Conservation (phyloP, 2,113 vertebrate species). For the Stegastes partitus region DNA sequence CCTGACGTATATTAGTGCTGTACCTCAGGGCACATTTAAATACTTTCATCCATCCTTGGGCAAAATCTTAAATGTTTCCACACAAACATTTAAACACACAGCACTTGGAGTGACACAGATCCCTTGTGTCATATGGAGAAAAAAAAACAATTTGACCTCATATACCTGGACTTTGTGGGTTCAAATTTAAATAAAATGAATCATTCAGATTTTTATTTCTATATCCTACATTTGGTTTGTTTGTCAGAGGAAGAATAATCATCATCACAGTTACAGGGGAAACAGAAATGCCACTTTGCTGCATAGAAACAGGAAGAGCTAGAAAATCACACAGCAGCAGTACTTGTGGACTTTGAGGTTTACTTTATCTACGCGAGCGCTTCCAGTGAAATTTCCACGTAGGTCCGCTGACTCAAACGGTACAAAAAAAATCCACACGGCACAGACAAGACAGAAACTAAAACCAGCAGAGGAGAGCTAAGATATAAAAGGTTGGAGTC, state of each 20-base stretch:
- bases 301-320: not conserved
- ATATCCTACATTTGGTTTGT: constrained; percentile 5
- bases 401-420: not conserved
- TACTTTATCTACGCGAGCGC: not conserved
- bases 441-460: not conserved
- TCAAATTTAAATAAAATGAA: not conserved
- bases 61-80: constrained; percentile 34
- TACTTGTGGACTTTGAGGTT: constrained; percentile 3
- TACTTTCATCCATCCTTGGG: constrained; percentile 8
- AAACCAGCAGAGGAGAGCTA: not conserved
- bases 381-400: not conserved
- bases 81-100: constrained; percentile 4
- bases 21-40: constrained; percentile 1
- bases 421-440: not conserved
- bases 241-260: constrained; percentile 9
- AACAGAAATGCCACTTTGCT: not conserved
- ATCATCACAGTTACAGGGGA: not conserved
- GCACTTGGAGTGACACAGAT: not conserved
- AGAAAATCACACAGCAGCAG: not conserved
- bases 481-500: not conserved
- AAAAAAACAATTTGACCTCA: not conserved
- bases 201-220: not conserved
- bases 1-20: not conserved
- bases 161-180: not conserved
- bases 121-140: not conserved